Base-by-base conservation (phyloP, 2,113 vertebrate genomes). In the Antennarius striatus region DNA sequence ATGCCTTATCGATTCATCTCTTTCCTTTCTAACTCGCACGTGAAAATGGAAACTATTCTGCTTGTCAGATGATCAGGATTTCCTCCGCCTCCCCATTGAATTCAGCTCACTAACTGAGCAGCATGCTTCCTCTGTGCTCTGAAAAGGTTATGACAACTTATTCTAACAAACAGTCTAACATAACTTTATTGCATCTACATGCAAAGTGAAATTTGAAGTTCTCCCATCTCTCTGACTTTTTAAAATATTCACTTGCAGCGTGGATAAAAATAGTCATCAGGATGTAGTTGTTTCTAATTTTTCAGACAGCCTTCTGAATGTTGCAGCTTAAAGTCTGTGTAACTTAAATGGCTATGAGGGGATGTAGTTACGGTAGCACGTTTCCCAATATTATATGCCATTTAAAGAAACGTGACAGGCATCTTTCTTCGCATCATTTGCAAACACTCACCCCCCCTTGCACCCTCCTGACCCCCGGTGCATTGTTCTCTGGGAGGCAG, bases 1-100 rank as follows among this genome's bases (percentile, higher is more conserved):
- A 93, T 90, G 89, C 83, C 67, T 90, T 91, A 93, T 93, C 79
- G 91, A 93, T 91, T 87, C 63, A 49, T 65, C 47, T 65, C 47
- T 83, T 90, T 89, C 84, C 87, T 79, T 90, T 88, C 90, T 81
- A 91, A 83, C 78, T 85, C 83, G 74, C 75, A 81, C 79, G 75
- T 82, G 71, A 75, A 86, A 85, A 83, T 87, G 84, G 89, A 92
- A 92, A 92, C 68, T 84, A 80, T 82, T 88, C 71, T 68, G 73
- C 70, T 46, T 52, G 78, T 84, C 70, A 78, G 80, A 83, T 60
- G 74, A 76, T 82, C 75, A 71, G 62, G 64, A 69, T 62, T 71
- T 89, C 39, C 17, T 13, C 63, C 60, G 22, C 32, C 55, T 40
- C 45, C 51, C 52, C 48, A 47, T 71, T 55, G 52, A 53, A 79